These are phyloP conservation scores for Sus cebifrons DNA, from an alignment of 2,797 vertebrate genomes.

Conservation along the genomic window DNA sequence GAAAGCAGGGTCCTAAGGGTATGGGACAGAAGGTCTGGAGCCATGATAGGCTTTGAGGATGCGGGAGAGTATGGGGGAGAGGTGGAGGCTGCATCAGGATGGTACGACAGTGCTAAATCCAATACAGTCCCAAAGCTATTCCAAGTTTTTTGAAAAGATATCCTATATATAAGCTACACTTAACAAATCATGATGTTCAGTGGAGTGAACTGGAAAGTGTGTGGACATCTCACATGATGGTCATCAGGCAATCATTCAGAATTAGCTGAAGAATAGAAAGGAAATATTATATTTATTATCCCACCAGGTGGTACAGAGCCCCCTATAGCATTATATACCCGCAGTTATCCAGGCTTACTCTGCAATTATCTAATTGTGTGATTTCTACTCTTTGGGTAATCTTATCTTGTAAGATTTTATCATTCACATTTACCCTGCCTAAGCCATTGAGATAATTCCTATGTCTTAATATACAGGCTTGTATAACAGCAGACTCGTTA, in stretches of 20 bases:
- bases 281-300: slow-evolving; percentile 32
- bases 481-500: not conserved
- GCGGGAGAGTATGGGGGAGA: accelerated
- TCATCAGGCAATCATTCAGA: slow-evolving; percentile 27
- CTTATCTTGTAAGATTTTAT: slow-evolving; percentile 83
- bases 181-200: slow-evolving; percentile 44
- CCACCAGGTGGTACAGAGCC: slow-evolving; percentile 9
- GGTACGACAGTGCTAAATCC: not conserved
- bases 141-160: not conserved
- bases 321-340: slow-evolving; percentile 52
- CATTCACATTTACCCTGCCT: slow-evolving; percentile 36
- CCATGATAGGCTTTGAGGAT: not conserved
- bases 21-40: not conserved
- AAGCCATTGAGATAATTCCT: slow-evolving; percentile 73
- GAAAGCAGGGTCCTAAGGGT: not conserved
- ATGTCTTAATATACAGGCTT: slow-evolving; percentile 57
- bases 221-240: not conserved
- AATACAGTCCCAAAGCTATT: not conserved
- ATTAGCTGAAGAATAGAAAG: slow-evolving; percentile 63
- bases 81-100: not conserved
- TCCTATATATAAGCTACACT: not conserved
- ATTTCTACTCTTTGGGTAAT: slow-evolving; percentile 73
- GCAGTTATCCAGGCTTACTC: slow-evolving; percentile 60
- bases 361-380: slow-evolving; percentile 76
- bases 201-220: not conserved